These are phyloP conservation scores for Colius striatus DNA, from an alignment of 2,113 vertebrate genomes.

Conservation along the genomic window DNA sequence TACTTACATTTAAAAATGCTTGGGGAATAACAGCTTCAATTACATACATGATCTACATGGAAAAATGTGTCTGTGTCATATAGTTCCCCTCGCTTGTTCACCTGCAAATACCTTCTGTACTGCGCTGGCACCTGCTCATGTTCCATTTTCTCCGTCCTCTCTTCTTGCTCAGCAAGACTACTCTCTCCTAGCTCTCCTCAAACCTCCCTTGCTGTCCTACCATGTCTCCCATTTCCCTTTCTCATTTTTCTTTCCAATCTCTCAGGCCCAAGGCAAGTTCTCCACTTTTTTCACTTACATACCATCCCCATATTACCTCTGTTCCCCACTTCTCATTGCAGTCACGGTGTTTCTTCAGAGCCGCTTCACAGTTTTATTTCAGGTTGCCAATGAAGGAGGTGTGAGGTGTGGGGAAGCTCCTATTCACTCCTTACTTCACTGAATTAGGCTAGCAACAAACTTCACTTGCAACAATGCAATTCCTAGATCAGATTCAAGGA, in stretches of 20 bases:
- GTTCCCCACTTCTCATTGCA: not conserved
- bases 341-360: not conserved
- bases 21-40: not conserved
- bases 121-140: not conserved
- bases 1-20: not conserved
- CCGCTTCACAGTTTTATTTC: not conserved
- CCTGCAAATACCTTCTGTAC: not conserved
- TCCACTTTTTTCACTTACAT: not conserved
- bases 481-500: not conserved
- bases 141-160: not conserved
- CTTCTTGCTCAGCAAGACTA: not conserved
- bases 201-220: not conserved
- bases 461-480: not conserved
- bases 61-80: not conserved
- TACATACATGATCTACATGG: not conserved
- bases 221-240: not conserved
- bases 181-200: not conserved
- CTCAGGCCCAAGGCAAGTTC: not conserved
- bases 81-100: not conserved
- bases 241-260: not conserved
- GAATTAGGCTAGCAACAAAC: not conserved
- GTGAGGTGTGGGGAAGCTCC: not conserved
- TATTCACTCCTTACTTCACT: not conserved
- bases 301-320: not conserved
- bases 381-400: not conserved